Base-by-base conservation (phyloP, 2,888 invertebrate genomes). In the Cylindroiulus punctatus region DNA sequence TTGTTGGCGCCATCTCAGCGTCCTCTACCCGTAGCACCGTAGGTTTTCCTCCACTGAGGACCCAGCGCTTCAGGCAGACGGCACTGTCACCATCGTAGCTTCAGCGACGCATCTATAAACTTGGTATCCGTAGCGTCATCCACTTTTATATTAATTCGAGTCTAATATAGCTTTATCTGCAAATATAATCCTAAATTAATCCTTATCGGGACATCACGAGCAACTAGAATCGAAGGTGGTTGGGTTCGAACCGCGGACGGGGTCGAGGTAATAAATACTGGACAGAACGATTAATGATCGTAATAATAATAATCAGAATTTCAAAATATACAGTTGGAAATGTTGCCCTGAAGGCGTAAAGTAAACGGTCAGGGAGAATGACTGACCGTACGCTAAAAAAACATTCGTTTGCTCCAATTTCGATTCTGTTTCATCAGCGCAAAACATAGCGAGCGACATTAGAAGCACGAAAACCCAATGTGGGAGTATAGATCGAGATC, bases 261-360 rank as follows among this genome's bases (percentile, higher is more conserved):
- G 14, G 30, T 76, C 22, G 26, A 22, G 30, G 76, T 3, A 76
- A 76, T 76, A 76, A 76, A 76, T 76, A 65, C 65, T 65, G 65
- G 65, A 76, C 76, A 10, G 26, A 76, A 30, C 30, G 10, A 76
- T 76, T 30, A 30, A 65, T 65, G 22, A 65, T 36, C 2, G 7
- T 36, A 36, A 14, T 14, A 76, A 76, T 30, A 76, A 76, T 76
- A 30, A 76, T 76, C 30, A 2, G 14, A 76, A 4, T 7, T 30
- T 76, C 76, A 30, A 76, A 26, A 76, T 76, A 76, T 30, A 76
- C 76, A 76, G 30, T 14, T 30, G 76, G 30, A 14, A 76, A 76
- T 30, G 14, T 30, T 14, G 76, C 30, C 30, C 76, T 76, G 10
- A 76, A 76, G 10, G 8, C 30, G 30, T 76, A 76, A 76, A 76